phyloP scores from a whole-genome alignment of 2,888 invertebrate genomes.

The Plebejus argus region DNA sequence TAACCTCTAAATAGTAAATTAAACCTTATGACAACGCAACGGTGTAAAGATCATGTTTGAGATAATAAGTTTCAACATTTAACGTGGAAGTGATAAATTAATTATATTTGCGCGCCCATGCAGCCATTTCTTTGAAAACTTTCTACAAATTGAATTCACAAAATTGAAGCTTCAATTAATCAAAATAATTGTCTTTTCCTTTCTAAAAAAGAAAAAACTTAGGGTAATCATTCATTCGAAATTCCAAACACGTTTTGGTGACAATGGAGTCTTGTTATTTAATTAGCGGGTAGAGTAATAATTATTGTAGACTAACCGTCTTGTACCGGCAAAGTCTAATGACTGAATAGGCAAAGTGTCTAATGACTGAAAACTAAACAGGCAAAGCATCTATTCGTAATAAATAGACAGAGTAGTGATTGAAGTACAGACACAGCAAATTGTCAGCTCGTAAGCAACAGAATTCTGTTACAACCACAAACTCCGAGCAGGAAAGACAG shows the following conservation, averaged over 20 bases:
- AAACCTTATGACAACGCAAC: too few relatives aligned
- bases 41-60: too few relatives aligned
- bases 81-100: neutral
- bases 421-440: neutral
- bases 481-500: neutral
- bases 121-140: constrained; percentile 4
- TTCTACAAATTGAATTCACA: neutral
- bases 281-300: neutral
- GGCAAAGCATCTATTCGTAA: too few relatives aligned
- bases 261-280: neutral
- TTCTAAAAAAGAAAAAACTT: neutral
- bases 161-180: neutral
- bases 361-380: neutral
- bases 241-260: neutral
- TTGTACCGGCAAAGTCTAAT: neutral
- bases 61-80: too few relatives aligned
- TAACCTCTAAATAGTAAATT: too few relatives aligned
- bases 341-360: neutral
- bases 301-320: too few relatives aligned
- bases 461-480: neutral
- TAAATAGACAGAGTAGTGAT: too few relatives aligned
- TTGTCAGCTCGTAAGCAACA: neutral
- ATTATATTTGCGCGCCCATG: neutral
- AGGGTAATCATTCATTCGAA: neutral
- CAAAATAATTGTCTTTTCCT: neutral